Conservation (phyloP, 2,113 vertebrate genomes). For the Orycteropus afer region DNA sequence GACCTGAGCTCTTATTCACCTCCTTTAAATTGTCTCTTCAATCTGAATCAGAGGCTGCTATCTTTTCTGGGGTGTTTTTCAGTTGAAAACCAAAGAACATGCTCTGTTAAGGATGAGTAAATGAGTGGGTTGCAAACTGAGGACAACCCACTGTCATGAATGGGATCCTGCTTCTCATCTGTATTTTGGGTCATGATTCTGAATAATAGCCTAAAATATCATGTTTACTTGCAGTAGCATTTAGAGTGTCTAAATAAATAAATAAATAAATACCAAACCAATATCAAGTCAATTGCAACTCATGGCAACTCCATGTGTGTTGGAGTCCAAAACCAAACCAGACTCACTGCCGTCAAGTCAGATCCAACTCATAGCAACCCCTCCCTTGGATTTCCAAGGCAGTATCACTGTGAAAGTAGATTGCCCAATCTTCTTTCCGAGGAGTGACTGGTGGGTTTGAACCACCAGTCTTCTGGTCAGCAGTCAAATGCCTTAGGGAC, state of each 20-base stretch:
- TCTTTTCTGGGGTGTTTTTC: slow-evolving; percentile 27
- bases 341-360: no score
- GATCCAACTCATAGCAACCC: no score
- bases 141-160: not conserved
- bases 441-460: no score
- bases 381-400: no score
- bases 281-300: no score
- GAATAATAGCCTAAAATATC: not conserved
- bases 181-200: not conserved
- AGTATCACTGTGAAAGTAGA: no score
- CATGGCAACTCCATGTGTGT: no score
- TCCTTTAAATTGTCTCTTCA: not conserved
- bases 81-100: not conserved
- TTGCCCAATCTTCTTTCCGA: no score
- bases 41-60: not conserved
- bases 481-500: no score
- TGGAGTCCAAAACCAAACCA: no score
- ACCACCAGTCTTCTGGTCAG: no score
- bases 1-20: not conserved
- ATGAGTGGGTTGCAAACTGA: not conserved
- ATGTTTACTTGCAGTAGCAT: not conserved
- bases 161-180: not conserved
- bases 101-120: not conserved
- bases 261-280: no score
- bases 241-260: not conserved